Conservation (phyloP, 2,113 vertebrate genomes). For the Syrmaticus mikado region DNA sequence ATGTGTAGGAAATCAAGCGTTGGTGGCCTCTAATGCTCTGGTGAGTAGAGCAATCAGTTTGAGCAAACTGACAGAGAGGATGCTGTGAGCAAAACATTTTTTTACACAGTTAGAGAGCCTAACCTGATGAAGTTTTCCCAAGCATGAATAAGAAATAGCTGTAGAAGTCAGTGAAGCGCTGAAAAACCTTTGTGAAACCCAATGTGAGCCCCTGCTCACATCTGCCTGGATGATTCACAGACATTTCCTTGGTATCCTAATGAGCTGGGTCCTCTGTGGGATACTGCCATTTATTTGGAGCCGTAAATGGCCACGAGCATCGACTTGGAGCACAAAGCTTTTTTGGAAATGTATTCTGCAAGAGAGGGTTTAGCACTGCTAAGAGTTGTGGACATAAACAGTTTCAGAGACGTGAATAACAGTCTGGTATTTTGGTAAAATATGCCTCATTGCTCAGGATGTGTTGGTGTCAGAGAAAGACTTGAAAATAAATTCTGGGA, state of each 20-base stretch:
- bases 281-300: not conserved
- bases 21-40: not conserved
- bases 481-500: not conserved
- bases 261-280: not conserved
- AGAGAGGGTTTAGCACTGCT: not conserved
- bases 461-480: not conserved
- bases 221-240: not conserved
- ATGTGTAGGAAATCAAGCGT: not conserved
- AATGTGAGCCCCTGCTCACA: not conserved
- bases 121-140: not conserved
- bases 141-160: conserved; percentile 10
- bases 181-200: not conserved
- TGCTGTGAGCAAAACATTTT: not conserved
- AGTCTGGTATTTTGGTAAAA: not conserved
- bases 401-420: not conserved
- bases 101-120: not conserved
- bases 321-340: not conserved
- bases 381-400: not conserved
- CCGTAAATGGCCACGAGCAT: not conserved
- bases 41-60: not conserved
- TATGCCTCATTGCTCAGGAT: not conserved
- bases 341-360: not conserved
- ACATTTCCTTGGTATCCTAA: not conserved
- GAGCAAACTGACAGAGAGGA: not conserved
- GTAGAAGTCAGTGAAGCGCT: not conserved